Percentiles rank a stretch among this genome's conserved stretches.
Conservation (phyloP, 2,888 invertebrate genomes). For the Limnephilus rhombicus region DNA sequence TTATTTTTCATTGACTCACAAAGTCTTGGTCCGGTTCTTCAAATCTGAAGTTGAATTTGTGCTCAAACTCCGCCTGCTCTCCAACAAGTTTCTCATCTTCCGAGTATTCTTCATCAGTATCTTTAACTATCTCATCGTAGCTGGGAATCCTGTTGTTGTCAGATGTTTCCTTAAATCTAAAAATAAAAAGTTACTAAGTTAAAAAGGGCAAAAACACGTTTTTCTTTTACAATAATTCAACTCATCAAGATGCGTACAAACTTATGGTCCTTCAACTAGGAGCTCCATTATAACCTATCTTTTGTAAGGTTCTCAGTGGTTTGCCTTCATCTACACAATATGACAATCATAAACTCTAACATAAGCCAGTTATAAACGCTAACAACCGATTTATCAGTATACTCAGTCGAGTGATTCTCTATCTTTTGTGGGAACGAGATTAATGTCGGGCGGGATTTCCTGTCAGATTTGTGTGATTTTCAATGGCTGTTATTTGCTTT, state of each 20-base stretch:
- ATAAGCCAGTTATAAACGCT: too few species aligned
- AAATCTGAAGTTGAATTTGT: constrained; percentile 96
- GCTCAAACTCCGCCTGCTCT: constrained; percentile 93
- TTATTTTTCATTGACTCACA: constrained; percentile 74
- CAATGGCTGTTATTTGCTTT: too few species aligned
- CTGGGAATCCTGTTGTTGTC: constrained; percentile 77
- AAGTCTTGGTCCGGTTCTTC: constrained; percentile 97
- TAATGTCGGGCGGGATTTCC: too few species aligned
- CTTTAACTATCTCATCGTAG: constrained; percentile 83
- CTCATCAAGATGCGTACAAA: too few species aligned
- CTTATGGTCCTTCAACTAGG: background rate
- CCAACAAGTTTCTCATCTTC: constrained; percentile 90
- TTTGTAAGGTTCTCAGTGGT: background rate
- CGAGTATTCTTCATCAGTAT: constrained; percentile 71
- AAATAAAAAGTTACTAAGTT: background rate
- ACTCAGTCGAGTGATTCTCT: too few species aligned
- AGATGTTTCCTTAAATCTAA: constrained; percentile 75
- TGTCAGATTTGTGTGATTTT: too few species aligned
- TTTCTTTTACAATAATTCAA: background rate
- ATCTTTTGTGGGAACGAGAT: too few species aligned
- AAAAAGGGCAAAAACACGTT: background rate
- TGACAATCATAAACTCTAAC: background rate
- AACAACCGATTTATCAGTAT: too few species aligned
- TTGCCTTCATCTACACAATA: background rate
- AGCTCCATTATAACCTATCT: background rate